Percentiles rank a stretch among this genome's conserved stretches.
phyloP scores from a whole-genome alignment of 2,888 invertebrate genomes.

The Meteorus colon region DNA sequence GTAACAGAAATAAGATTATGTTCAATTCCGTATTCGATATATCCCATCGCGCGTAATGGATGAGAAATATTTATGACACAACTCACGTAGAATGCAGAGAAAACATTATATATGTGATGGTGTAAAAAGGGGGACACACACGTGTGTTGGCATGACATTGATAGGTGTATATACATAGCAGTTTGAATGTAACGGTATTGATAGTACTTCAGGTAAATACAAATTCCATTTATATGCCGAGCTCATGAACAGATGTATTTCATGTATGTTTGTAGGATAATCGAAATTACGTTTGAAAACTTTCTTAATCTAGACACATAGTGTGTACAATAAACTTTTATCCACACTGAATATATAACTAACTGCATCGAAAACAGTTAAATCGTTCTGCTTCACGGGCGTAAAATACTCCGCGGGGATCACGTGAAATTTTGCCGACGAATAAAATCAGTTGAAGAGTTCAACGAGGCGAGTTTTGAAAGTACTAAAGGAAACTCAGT shows the following conservation, averaged over 20 bases:
- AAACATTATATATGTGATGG: conserved; percentile 19
- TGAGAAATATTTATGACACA: neutral
- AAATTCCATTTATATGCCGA: conserved; percentile 22
- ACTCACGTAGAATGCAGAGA: conserved; percentile 31
- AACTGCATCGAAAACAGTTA: conserved; percentile 23
- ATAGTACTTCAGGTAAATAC: conserved; percentile 27
- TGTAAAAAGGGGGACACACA: conserved; percentile 28
- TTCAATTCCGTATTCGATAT: neutral
- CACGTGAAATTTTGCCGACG: conserved; percentile 1
- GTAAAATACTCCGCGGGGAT: conserved; percentile 19
- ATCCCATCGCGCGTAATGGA: neutral
- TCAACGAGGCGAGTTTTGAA: conserved; percentile 32
- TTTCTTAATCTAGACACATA: conserved; percentile 4
- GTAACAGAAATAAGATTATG: neutral
- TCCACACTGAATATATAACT: conserved; percentile 8
- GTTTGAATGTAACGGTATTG: conserved; percentile 36
- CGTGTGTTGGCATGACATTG: conserved; percentile 29
- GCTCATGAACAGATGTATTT: neutral
- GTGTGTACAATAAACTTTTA: conserved; percentile 7
- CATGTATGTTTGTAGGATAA: neutral
- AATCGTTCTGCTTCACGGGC: conserved; percentile 15
- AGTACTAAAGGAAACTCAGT: conserved; percentile 31
- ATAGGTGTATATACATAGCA: conserved; percentile 20
- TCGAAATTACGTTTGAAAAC: neutral
- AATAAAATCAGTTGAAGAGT: conserved; percentile 36